A percentile compares a stretch with the other conserved stretches of the same genome.
Evolutionary conservation across 2,888 invertebrate genomes (phyloP).

Genomic region (Empis stercorea): DNA sequence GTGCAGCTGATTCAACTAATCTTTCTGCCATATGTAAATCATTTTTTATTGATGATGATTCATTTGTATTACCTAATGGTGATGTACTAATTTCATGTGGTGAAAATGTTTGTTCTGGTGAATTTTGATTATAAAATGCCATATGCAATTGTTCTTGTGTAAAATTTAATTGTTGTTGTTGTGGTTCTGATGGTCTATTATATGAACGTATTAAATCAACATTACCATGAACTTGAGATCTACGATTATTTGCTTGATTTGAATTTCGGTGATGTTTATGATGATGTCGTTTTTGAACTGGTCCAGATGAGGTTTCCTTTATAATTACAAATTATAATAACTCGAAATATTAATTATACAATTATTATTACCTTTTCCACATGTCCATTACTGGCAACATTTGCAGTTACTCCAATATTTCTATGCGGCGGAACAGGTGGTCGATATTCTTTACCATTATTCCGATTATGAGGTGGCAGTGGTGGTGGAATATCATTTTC

Average conservation of each 20-base stretch:
- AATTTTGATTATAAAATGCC: slow-evolving; percentile 19
- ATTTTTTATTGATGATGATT: slow-evolving; percentile 16
- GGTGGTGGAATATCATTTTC: slow-evolving; percentile 38
- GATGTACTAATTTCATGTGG: slow-evolving; percentile 16
- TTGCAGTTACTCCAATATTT: slow-evolving; percentile 49
- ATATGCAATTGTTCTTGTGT: slow-evolving; percentile 19
- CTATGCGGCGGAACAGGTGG: slow-evolving; percentile 84
- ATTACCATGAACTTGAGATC: slow-evolving; percentile 16
- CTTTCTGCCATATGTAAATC: slow-evolving; percentile 35
- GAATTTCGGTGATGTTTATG: slow-evolving; percentile 28
- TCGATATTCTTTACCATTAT: slow-evolving; percentile 52
- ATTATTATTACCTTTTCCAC: slow-evolving; percentile 12
- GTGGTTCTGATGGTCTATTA: slow-evolving; percentile 16
- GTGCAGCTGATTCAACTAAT: slow-evolving; percentile 31
- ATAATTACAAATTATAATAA: too few relatives aligned
- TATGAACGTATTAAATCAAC: slow-evolving; percentile 17
- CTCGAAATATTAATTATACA: too few relatives aligned
- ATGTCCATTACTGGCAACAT: slow-evolving; percentile 30
- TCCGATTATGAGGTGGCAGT: slow-evolving; percentile 38
- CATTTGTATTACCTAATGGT: not conserved
- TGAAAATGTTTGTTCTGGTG: slow-evolving; percentile 17
- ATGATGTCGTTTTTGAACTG: slow-evolving; percentile 17
- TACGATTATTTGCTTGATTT: slow-evolving; percentile 19
- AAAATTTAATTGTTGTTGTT: slow-evolving; percentile 17
- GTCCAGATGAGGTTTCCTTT: slow-evolving; percentile 4